Evolutionary conservation across 23 tunicate species (phyloP).

Genomic region (Ascidia mentula): DNA sequence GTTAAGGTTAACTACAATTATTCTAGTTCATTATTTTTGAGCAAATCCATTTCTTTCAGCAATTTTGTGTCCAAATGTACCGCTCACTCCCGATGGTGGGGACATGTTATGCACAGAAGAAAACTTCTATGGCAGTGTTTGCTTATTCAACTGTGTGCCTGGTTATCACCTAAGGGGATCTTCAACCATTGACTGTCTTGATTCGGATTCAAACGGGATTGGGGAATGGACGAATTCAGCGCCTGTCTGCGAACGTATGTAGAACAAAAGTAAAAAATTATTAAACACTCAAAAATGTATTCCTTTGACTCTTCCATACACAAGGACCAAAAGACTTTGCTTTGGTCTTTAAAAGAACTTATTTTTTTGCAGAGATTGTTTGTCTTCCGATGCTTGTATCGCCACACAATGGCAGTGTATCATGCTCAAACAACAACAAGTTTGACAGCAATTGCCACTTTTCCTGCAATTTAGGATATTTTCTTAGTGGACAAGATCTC

Average conservation of each 20-base stretch:
- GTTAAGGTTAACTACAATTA: too few species aligned
- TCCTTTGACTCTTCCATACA: too few species aligned
- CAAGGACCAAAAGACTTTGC: too few species aligned
- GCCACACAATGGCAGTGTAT: slow-evolving; percentile 43
- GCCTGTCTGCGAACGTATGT: slow-evolving; percentile 51
- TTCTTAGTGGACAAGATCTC: slow-evolving; percentile 35
- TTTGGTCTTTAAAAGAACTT: too few species aligned
- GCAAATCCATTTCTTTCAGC: slow-evolving; percentile 10
- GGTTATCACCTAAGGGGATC: slow-evolving; percentile 37
- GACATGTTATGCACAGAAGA: slow-evolving; percentile 18
- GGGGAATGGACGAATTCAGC: slow-evolving; percentile 40
- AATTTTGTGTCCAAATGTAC: slow-evolving; percentile 14
- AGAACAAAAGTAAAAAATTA: too few species aligned
- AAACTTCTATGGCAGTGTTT: slow-evolving; percentile 30
- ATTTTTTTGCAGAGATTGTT: slow-evolving; percentile 32
- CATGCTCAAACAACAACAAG: slow-evolving; percentile 17
- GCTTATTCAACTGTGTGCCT: slow-evolving; percentile 23
- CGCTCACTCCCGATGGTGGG: slow-evolving; percentile 19
- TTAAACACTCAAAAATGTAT: too few species aligned
- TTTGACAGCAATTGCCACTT: slow-evolving; percentile 42
- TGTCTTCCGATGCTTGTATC: slow-evolving; percentile 16
- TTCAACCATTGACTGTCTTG: slow-evolving; percentile 7
- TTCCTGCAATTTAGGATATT: slow-evolving; percentile 39
- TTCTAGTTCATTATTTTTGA: too few species aligned
- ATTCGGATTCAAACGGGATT: slow-evolving; percentile 23